phyloP scores from a whole-genome alignment of 2,888 invertebrate species.

The Diplazon laetatorius region DNA sequence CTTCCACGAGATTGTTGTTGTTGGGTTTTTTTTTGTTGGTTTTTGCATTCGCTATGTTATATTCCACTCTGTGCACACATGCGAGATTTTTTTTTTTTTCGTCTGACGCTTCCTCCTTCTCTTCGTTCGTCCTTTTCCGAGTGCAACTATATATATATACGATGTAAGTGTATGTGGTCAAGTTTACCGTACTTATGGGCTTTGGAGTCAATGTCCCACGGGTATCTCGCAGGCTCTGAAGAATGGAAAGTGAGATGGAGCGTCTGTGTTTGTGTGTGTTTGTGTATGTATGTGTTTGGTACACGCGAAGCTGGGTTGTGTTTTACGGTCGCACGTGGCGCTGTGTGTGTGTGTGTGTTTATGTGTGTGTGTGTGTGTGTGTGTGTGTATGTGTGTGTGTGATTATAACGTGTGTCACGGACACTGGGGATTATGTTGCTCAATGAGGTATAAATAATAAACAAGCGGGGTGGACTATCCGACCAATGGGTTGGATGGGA shows the following conservation, averaged over 20 bases:
- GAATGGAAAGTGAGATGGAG: constrained; percentile 64
- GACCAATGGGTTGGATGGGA: constrained; percentile 6
- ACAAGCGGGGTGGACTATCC: constrained; percentile 51
- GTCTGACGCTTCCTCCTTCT: constrained; percentile 9
- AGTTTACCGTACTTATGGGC: constrained; percentile 38
- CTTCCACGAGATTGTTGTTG: constrained; percentile 18
- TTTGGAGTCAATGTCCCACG: constrained; percentile 56
- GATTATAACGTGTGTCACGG: constrained; percentile 20
- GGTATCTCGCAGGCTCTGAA: constrained; percentile 49
- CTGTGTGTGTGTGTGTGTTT: too few species aligned
- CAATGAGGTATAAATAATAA: constrained; percentile 63
- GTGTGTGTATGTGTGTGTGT: too few species aligned
- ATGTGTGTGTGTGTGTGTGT: too few species aligned
- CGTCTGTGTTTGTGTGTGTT: not conserved
- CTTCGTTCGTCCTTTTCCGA: constrained; percentile 10
- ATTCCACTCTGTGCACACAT: constrained; percentile 21
- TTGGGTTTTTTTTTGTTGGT: too few species aligned
- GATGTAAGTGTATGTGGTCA: not conserved
- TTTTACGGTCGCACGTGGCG: too few species aligned
- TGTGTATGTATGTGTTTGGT: too few species aligned
- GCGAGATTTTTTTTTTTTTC: constrained; percentile 25
- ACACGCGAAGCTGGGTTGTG: too few species aligned
- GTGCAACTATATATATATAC: too few species aligned
- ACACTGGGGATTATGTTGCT: constrained; percentile 38
- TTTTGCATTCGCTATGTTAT: constrained; percentile 8